A percentile compares a stretch with the other conserved stretches of the same genome.
Conservation (phyloP, 1,140 invertebrate species). For the Leptinotarsa texana region DNA sequence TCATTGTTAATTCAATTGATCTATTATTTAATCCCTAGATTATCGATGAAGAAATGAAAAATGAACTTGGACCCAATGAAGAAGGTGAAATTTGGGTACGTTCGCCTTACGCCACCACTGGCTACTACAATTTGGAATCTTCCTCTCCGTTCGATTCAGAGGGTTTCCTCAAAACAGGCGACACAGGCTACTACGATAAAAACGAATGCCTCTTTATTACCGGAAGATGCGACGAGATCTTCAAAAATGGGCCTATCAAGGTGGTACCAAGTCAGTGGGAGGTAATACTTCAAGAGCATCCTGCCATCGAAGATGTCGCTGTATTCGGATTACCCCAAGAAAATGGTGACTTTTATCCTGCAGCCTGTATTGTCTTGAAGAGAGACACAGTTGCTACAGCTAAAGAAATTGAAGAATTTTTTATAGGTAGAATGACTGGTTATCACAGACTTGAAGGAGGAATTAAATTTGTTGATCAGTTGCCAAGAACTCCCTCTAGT, state of each 20-base stretch:
- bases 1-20: too few relatives aligned
- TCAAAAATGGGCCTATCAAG: constrained; percentile 64
- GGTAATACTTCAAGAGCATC: constrained; percentile 70
- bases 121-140: constrained; percentile 62
- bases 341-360: background rate
- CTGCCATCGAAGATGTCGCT: constrained; percentile 72
- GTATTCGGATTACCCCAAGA: constrained; percentile 68
- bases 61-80: constrained; percentile 55
- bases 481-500: constrained; percentile 62
- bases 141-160: constrained; percentile 65
- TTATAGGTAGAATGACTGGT: constrained; percentile 50
- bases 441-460: constrained; percentile 52
- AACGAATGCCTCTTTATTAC: constrained; percentile 67
- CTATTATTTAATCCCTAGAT: background rate
- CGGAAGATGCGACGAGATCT: constrained; percentile 79
- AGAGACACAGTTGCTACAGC: background rate
- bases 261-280: constrained; percentile 75
- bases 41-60: constrained; percentile 56
- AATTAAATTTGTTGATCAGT: constrained; percentile 55
- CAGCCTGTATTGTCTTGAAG: background rate
- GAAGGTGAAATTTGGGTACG: constrained; percentile 62
- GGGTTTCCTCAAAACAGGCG: constrained; percentile 77
- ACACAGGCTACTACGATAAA: constrained; percentile 70
- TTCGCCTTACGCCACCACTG: constrained; percentile 57
- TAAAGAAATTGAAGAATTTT: constrained; percentile 55